Base-by-base conservation (phyloP, 1,140 invertebrate species). In the Listronotus bonariensis region DNA sequence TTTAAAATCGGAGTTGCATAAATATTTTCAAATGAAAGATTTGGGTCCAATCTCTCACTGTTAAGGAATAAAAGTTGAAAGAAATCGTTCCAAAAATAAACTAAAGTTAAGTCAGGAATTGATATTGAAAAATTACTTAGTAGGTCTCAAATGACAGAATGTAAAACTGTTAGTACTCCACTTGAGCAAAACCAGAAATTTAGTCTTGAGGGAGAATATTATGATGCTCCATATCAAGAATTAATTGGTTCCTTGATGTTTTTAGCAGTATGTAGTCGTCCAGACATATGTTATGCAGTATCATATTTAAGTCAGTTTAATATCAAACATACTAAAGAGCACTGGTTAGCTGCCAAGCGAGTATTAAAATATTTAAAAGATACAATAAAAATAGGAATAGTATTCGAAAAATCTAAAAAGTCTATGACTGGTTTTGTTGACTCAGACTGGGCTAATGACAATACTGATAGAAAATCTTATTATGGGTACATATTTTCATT, bases 381-480 rank as follows among this genome's bases (percentile, higher is more conserved):
- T 31, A 68, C 69, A 46, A 42, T 32, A 45, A 68, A n/a, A 32
- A 15, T 53, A 18, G 56, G 53, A 53, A 61, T 70, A 31, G 8
- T 31, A 10, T 58, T 58, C 43, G 52, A 43, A 31, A 64, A 58
- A 65, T 53, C 40, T 11, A 51, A 34, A n/a, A 54, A 31, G 36
- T 7, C 8, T 42, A 32, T 58, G 43, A 34, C 26, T 51, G 70
- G 70, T 43, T 79, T 69, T 63, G 54, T 62, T 15, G 80, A 80
- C 68, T 70, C 76, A 7, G 78, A 80, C 57, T 80, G 74, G 73
- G 76, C 63, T n/a, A 72, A 71, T 42, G 64, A 77, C 60, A 53
- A 51, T n/a, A 59, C 42, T 40, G 71, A 75, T 46, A 46, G 75
- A 58, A 74, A 68, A 51, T 80, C 77, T 26, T 73, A 64, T 46